Evolutionary conservation across 1,140 invertebrate species (phyloP).

Genomic region (Lasioglossum baleicum): DNA sequence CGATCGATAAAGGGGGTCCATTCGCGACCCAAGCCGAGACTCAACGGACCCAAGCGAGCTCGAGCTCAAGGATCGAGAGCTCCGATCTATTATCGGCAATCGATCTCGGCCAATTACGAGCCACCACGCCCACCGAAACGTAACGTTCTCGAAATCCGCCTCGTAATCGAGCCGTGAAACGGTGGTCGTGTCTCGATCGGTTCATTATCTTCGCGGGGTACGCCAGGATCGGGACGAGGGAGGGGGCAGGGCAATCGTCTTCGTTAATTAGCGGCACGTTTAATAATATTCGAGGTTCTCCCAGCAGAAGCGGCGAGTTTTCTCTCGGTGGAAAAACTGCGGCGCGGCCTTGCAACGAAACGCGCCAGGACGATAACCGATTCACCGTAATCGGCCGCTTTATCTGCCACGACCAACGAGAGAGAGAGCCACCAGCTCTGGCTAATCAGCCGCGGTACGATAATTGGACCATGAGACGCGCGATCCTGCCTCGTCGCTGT

Average conservation of each 20-base stretch:
- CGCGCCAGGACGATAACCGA: slow-evolving; percentile 33
- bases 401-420: slow-evolving; percentile 32
- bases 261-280: slow-evolving; percentile 27
- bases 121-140: background rate
- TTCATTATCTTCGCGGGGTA: background rate
- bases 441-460: slow-evolving; percentile 53
- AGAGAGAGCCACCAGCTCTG: background rate
- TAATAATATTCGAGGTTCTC: slow-evolving; percentile 16
- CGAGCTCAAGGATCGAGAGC: too few species aligned
- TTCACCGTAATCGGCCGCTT: slow-evolving; percentile 38
- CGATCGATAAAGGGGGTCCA: too few species aligned
- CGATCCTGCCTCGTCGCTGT: slow-evolving; percentile 5
- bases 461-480: slow-evolving; percentile 59
- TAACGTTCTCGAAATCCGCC: background rate
- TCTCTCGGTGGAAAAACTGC: slow-evolving; percentile 13
- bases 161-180: background rate
- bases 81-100: too few species aligned
- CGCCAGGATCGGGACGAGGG: background rate
- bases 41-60: too few species aligned
- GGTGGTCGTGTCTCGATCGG: background rate
- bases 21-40: too few species aligned
- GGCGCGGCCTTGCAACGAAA: slow-evolving; percentile 11
- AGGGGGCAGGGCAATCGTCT: background rate
- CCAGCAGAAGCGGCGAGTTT: background rate
- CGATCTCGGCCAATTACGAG: too few species aligned